phyloP scores from a whole-genome alignment of 2,113 vertebrate genomes.

The Heterotis niloticus region DNA sequence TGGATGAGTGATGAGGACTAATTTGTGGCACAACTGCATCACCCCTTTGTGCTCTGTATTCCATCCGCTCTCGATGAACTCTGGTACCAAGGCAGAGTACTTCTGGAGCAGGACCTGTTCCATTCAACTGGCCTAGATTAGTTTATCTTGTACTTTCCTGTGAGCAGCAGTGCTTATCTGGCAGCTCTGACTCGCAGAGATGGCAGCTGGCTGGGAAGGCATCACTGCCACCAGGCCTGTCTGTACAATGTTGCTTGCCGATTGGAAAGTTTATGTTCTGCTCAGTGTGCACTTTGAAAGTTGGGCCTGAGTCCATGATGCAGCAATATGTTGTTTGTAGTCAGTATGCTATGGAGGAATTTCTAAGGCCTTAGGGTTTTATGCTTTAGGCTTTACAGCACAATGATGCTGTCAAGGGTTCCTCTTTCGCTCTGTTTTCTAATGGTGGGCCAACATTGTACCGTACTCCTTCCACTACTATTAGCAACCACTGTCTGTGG shows the following conservation, averaged over 20 bases:
- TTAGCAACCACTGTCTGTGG: too few species aligned
- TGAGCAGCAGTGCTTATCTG: constrained; percentile 3
- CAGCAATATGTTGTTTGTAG: neutral
- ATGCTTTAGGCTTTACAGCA: too few species aligned
- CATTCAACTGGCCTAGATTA: neutral
- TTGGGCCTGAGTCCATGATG: neutral
- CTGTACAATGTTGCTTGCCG: constrained; percentile 14
- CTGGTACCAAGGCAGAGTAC: neutral
- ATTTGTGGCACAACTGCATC: too few species aligned
- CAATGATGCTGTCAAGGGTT: too few species aligned
- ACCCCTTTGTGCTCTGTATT: too few species aligned
- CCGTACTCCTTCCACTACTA: too few species aligned
- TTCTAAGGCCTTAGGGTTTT: too few species aligned
- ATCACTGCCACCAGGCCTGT: constrained; percentile 19
- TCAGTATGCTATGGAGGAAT: too few species aligned
- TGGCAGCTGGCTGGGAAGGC: neutral
- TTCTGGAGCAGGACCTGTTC: neutral
- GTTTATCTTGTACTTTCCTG: neutral
- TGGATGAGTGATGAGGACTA: too few species aligned
- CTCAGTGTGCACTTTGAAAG: constrained; percentile 31
- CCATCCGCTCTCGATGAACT: too few species aligned
- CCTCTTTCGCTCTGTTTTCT: too few species aligned
- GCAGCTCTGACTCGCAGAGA: neutral
- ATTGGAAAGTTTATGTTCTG: constrained; percentile 38
- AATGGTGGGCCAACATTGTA: too few species aligned